phyloP scores from a whole-genome alignment of 2,888 invertebrate genomes.

The Watsonalla cultraria region DNA sequence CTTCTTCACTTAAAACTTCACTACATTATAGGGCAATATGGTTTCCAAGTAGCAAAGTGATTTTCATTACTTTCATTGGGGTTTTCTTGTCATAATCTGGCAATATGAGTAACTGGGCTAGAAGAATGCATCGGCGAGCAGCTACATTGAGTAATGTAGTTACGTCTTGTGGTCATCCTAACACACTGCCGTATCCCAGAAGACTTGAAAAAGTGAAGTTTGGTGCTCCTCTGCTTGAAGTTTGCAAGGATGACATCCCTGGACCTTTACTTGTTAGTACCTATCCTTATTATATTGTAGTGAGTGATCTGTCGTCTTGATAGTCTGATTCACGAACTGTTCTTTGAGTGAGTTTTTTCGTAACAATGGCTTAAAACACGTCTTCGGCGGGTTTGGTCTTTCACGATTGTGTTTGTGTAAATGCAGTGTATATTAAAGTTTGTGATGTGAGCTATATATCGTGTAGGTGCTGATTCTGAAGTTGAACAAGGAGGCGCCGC shows the following conservation, averaged over 20 bases:
- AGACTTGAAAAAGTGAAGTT: conserved; percentile 96
- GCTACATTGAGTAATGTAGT: conserved; percentile 94
- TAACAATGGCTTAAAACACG: no score
- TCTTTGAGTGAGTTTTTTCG: conserved; percentile 7
- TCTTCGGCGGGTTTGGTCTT: no score
- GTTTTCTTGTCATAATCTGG: conserved; percentile 11
- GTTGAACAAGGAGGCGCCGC: conserved; percentile 95
- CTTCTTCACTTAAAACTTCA: no score
- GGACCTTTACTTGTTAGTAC: conserved; percentile 91
- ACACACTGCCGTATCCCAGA: conserved; percentile 87
- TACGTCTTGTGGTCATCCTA: conserved; percentile 93
- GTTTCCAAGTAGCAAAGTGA: background rate
- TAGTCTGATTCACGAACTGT: background rate
- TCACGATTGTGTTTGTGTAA: background rate
- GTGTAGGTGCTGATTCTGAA: conserved; percentile 91
- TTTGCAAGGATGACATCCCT: conserved; percentile 97
- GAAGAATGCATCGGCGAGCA: conserved; percentile 94
- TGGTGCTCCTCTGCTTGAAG: conserved; percentile 93
- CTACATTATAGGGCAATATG: background rate
- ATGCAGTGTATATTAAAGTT: conserved; percentile 1
- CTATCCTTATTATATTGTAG: conserved; percentile 6
- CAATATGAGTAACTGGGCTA: conserved; percentile 94
- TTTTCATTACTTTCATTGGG: background rate
- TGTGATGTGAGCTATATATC: conserved; percentile 12
- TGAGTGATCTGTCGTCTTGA: conserved; percentile 17